Base-by-base conservation (phyloP, 2,113 vertebrate species). In the Apeltes quadracus region DNA sequence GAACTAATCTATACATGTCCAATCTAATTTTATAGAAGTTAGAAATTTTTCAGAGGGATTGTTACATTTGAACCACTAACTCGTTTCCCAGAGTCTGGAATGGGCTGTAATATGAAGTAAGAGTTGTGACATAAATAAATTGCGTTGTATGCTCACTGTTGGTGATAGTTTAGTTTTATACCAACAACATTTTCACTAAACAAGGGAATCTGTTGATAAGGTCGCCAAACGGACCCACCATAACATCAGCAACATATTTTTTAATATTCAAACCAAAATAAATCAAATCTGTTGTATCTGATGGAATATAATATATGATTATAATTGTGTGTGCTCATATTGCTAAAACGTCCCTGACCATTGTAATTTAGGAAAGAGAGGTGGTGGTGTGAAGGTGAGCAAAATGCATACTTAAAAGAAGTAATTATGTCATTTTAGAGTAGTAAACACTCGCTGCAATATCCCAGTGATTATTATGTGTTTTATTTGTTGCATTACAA, bases 31-130 rank as follows among this genome's bases (percentile, higher is more conserved):
- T n/a, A 70, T 48, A 65, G 53, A 75, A 61, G 76, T 23, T 29
- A 4, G 4, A 67, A 38, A 25, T 20, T 48, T 78, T 68, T 69
- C 64, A 66, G n/a, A 69, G 73, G 76, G 79, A 56, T 51, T 36
- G 46, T 62, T 14, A 58, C 10, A 72, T 7, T 11, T 44, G 22
- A 68, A 59, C 20, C 36, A 4, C 13, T 9, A 23, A 43, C 61
- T 59, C 29, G 50, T 75, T 81, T 73, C 69, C 53, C 72, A 61
- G 50, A 53, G 51, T 34, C 36, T 20, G 22, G 20, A 46, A 4
- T 2, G 22, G 44, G 27, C n/a, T 27, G 12, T 18, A n/a, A n/a
- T n/a, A n/a, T n/a, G n/a, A n/a, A n/a, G n/a, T n/a, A n/a, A n/a
- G n/a, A n/a, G n/a, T n/a, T n/a, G n/a, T n/a, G n/a, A n/a, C n/a